Evolutionary conservation across 2,888 invertebrate species (phyloP), one percentile per base, ranked within the genome.

Genomic region (Tenthredo notha): DNA sequence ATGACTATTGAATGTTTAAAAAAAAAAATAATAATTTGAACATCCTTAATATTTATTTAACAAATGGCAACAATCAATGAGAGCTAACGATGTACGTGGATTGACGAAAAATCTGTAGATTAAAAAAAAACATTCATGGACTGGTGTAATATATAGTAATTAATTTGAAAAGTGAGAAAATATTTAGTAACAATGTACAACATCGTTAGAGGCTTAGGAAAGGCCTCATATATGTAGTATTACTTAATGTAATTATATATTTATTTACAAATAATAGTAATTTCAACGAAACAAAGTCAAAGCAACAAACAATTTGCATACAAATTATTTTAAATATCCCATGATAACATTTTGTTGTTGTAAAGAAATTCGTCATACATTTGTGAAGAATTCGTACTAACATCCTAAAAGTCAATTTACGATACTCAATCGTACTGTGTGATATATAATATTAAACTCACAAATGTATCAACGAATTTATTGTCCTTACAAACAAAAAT

Each of bases 221-320:
- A 43, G 29, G 72, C 7, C n/a, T 74, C 9, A 74, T 40, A 33
- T 33, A 25, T 43, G 25, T 43, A 74, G 43, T 43, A 74, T 43
- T 21, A 74, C 43, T 70, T 21, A 15, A 25, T 10, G 25, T 29
- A 25, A 29, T 29, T 67, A 67, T 67, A 67, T 67, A 67, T 29
- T 65, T 65, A 65, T 25, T 29, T n/a, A 43, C 43, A 40, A 40
- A 43, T n/a, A 74, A 74, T 25, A 40, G n/a, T 74, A 40, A 74
- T 43, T 43, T 74, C 12, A 21, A 25, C 3, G 21, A 43, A 43
- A 40, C 37, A 37, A 4, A n/a, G 43, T 43, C 12, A 3, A 33
- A 33, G 74, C 43, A 74, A 74, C 25, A 40, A 74, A 74, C 25
- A 40, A 74, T 74, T 74, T 74, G 40, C 43, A 29, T 47, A 43